phyloP scores from a whole-genome alignment of 2,797 vertebrate species.

The Tapera naevia region DNA sequence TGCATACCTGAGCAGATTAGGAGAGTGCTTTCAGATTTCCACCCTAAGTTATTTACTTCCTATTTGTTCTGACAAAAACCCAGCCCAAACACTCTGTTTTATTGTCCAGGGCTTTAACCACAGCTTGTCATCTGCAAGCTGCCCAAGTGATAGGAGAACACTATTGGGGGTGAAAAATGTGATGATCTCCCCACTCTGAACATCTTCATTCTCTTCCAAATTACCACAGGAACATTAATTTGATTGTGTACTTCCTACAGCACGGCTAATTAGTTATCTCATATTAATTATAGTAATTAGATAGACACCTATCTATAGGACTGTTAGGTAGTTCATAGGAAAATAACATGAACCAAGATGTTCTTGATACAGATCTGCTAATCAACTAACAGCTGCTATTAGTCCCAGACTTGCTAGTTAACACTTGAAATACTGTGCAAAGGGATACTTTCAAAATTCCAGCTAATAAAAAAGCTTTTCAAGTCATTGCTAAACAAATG shows the following conservation, averaged over 20 bases:
- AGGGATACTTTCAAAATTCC: not conserved
- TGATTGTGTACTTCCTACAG: conserved; percentile 54
- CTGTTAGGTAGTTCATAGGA: conserved; percentile 35
- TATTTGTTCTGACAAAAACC: not conserved
- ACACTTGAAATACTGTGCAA: conserved; percentile 43
- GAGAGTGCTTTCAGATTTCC: not conserved
- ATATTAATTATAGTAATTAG: conserved; percentile 71
- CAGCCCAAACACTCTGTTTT: not conserved
- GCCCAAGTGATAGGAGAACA: not conserved
- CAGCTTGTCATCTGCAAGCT: not conserved
- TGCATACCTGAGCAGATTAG: not conserved
- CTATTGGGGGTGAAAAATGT: not conserved
- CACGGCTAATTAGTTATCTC: conserved; percentile 62
- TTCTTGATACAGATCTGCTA: conserved; percentile 25
- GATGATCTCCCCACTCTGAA: not conserved
- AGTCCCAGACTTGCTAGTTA: conserved; percentile 23
- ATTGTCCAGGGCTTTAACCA: not conserved
- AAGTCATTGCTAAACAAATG: not conserved
- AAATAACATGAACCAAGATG: not conserved
- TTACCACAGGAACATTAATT: conserved; percentile 59
- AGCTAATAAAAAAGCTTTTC: conserved; percentile 10
- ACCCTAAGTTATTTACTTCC: not conserved
- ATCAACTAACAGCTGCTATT: conserved; percentile 59
- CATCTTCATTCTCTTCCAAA: conserved; percentile 13
- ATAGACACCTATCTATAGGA: conserved; percentile 67